Evolutionary conservation across 1,140 invertebrate genomes (phyloP).

Genomic region (Gonioctena quinquepunctata): DNA sequence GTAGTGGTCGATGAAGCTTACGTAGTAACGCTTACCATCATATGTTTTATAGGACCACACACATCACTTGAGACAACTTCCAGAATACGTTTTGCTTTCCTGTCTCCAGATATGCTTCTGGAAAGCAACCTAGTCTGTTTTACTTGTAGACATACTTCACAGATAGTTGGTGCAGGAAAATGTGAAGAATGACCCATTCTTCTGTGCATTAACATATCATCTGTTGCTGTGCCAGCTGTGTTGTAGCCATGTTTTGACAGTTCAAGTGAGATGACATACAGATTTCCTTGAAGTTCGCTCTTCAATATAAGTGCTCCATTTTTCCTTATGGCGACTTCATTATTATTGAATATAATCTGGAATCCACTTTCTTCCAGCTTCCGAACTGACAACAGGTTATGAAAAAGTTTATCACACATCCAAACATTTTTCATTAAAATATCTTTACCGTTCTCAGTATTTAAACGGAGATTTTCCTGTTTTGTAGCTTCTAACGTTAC

Average conservation of each 20-base stretch:
- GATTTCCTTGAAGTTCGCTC: too few relatives aligned
- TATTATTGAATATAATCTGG: background rate
- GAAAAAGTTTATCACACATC: too few relatives aligned
- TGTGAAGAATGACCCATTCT: background rate
- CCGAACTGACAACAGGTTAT: slow-evolving; percentile 13
- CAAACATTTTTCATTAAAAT: too few relatives aligned
- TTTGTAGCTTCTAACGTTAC: too few relatives aligned
- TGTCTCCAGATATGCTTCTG: background rate
- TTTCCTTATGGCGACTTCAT: background rate
- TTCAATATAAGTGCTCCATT: too few relatives aligned
- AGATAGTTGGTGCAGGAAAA: background rate
- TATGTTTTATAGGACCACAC: slow-evolving; percentile 9
- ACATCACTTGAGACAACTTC: slow-evolving; percentile 11
- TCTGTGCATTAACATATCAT: slow-evolving; percentile 14
- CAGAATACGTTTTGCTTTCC: background rate
- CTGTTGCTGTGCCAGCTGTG: too few relatives aligned
- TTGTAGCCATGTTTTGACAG: too few relatives aligned
- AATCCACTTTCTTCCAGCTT: slow-evolving; percentile 17
- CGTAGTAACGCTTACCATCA: slow-evolving; percentile 43
- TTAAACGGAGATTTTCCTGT: too few relatives aligned
- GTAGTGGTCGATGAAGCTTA: slow-evolving; percentile 53
- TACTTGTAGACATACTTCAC: background rate
- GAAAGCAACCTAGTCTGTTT: background rate
- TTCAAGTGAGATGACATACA: too few relatives aligned
- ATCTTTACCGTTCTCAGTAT: too few relatives aligned